phyloP scores from a whole-genome alignment of 1,140 invertebrate genomes.

The Diachasma alloeum region DNA sequence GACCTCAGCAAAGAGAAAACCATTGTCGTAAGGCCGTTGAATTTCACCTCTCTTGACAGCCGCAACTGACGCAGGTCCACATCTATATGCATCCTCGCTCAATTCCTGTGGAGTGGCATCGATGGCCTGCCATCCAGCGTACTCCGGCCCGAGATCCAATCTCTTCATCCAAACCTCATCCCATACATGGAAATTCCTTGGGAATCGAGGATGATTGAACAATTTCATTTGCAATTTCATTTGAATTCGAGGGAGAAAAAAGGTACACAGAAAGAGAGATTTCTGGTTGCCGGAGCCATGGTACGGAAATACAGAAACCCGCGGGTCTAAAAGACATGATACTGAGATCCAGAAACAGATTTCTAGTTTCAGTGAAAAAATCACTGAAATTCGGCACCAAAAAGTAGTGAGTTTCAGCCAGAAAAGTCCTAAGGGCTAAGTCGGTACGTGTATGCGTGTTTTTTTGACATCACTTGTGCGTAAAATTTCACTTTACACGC shows the following conservation, averaged over 20 bases:
- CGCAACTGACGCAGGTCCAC: conserved; percentile 82
- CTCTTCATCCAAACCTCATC: conserved; percentile 94
- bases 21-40: conserved; percentile 79
- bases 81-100: conserved; percentile 81
- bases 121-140: conserved; percentile 89
- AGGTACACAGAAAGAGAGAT: neutral
- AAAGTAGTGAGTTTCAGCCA: too few relatives aligned
- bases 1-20: conserved; percentile 88
- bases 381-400: too few relatives aligned
- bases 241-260: neutral
- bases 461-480: too few relatives aligned
- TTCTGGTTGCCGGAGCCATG: too few relatives aligned
- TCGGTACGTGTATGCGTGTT: too few relatives aligned
- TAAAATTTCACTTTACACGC: too few relatives aligned
- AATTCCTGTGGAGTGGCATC: conserved; percentile 92
- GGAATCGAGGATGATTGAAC: neutral
- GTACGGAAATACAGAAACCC: too few relatives aligned
- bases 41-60: conserved; percentile 87
- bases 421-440: too few relatives aligned
- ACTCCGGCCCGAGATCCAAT: conserved; percentile 77
- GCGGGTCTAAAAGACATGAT: too few relatives aligned
- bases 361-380: too few relatives aligned
- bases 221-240: neutral
- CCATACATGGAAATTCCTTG: conserved; percentile 94
- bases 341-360: too few relatives aligned